Conservation (phyloP, 1,140 invertebrate genomes). For the Orussus abietinus region DNA sequence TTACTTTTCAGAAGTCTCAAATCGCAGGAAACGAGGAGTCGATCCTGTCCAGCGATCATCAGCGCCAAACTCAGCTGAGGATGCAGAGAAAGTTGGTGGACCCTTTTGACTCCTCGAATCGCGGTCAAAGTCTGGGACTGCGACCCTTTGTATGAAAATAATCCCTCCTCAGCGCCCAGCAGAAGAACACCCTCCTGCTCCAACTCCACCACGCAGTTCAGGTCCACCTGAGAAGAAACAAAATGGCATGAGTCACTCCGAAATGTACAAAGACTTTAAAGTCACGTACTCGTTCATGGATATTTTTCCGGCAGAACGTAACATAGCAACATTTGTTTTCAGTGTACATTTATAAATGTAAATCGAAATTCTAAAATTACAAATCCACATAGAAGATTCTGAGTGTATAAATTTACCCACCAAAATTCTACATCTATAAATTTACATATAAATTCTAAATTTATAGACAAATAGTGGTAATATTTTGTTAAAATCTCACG, state of each 20-base stretch:
- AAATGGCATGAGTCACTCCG: too few species aligned
- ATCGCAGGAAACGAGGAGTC: conserved; percentile 62
- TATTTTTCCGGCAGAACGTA: too few species aligned
- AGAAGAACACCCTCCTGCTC: conserved; percentile 37
- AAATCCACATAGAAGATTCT: too few species aligned
- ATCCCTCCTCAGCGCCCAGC: conserved; percentile 45
- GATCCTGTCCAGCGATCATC: conserved; percentile 65
- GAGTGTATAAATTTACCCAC: neutral
- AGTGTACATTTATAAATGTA: too few species aligned
- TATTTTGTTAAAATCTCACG: too few species aligned
- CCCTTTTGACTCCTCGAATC: conserved; percentile 62
- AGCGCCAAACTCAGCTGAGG: conserved; percentile 59
- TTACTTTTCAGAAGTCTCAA: conserved; percentile 62
- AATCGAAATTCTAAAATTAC: too few species aligned
- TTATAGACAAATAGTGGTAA: too few species aligned
- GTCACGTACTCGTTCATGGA: too few species aligned
- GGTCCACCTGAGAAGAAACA: conserved; percentile 36
- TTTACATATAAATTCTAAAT: too few species aligned
- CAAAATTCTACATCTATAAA: too few species aligned
- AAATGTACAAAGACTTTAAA: too few species aligned
- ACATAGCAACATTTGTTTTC: too few species aligned
- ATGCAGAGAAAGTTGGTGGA: conserved; percentile 63
- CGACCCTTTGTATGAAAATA: conserved; percentile 40
- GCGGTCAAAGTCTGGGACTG: conserved; percentile 39
- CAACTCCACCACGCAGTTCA: conserved; percentile 45